Evolutionary conservation across 2,888 invertebrate species (phyloP).

Genomic region (Gymnocheta viridis): DNA sequence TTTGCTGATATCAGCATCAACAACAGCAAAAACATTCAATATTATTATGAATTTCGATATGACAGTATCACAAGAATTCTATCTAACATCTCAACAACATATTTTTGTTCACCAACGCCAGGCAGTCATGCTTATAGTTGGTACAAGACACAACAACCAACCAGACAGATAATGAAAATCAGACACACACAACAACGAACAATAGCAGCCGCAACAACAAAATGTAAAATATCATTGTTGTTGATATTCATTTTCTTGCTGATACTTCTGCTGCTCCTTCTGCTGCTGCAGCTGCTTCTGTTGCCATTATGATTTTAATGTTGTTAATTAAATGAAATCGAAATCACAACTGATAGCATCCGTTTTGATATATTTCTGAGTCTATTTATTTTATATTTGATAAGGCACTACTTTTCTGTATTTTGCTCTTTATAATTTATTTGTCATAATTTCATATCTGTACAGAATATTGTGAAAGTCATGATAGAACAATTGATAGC

Average conservation of each 20-base stretch:
- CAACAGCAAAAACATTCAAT: constrained; percentile 43
- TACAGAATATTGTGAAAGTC: constrained; percentile 30
- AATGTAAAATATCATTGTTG: background rate
- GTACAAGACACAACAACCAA: constrained; percentile 3
- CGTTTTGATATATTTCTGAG: constrained; percentile 49
- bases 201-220: constrained; percentile 9
- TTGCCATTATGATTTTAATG: constrained; percentile 51
- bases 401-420: constrained; percentile 15
- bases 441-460: constrained; percentile 30
- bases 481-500: constrained; percentile 35
- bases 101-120: constrained; percentile 41
- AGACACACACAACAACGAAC: background rate
- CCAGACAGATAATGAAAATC: constrained; percentile 30
- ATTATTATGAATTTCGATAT: constrained; percentile 55
- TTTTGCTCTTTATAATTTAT: constrained; percentile 4
- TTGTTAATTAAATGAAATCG: constrained; percentile 60
- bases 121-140: constrained; percentile 9
- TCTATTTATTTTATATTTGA: constrained; percentile 51
- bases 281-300: background rate
- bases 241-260: constrained; percentile 2
- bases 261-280: background rate
- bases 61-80: constrained; percentile 61
- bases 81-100: constrained; percentile 66
- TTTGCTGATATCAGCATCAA: constrained; percentile 54
- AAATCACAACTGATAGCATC: constrained; percentile 52